Evolutionary conservation across 2,888 invertebrate species (phyloP), one percentile per base, ranked within the genome.

Genomic region (Agrotis exclamationis): DNA sequence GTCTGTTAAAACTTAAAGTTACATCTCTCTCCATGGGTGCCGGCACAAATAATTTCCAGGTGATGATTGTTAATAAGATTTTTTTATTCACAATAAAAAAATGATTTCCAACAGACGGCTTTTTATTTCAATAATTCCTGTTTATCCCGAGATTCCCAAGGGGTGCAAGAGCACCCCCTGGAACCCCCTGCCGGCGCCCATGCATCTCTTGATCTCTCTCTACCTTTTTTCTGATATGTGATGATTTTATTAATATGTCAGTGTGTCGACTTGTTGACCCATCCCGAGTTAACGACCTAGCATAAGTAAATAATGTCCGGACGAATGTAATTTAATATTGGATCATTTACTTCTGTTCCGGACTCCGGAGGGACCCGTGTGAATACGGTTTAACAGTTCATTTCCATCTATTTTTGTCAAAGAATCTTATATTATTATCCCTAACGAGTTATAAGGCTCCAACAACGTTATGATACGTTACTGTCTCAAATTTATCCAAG

Each of bases 231-330:
- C 13, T 22, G 16, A 16, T 7, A 24, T 45, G 2, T n/a, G 44
- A 45, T 54, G 14, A 22, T 50, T 54, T 59, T 54, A 39, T 39
- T 9, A 28, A 28, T 28, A 39, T 39, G 22, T 44, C 39, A 67
- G 28, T 64, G 4, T 54, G 33, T 11, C n/a, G 48, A 57, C 33
- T 56, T n/a, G 47, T 18, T 22, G 48, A 57, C 33, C 57, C 20
- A 67, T 63, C 44, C 39, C 20, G 56, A 60, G 70, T 79, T 70
- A 53, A 67, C 67, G 68, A 70, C 70, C 75, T 57, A 58, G 48
- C 51, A 63, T 66, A 69, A 56, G 70, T 75, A 73, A 71, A 64
- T 74, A 66, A 72, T 72, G 80, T 67, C 76, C 67, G 77, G 67
- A 71, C 66, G 70, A 68, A 66, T 48, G 48, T 64, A 80, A 79